Base-by-base conservation (phyloP, 2,797 vertebrate genomes). In the Galagoides demidoff region DNA sequence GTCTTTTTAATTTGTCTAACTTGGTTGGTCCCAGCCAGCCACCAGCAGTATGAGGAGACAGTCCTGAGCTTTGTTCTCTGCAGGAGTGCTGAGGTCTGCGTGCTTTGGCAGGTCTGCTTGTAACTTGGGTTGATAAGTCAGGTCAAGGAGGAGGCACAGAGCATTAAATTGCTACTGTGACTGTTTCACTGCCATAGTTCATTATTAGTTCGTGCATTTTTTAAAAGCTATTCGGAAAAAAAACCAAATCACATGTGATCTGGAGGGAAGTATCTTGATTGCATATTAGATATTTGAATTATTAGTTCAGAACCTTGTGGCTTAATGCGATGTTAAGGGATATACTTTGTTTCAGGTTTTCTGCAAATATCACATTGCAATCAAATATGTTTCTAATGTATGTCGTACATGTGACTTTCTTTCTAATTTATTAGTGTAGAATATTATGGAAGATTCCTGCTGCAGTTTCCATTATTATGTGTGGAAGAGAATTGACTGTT, bases 41-140 rank as follows among this genome's bases (percentile, higher is more conserved):
- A 5, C 39, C 7, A 57, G 97, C 78, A 64, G 0, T 81, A 90
- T 95, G 97, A 92, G 97, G 97, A 97, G 95, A 98, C 98, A 98
- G 97, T 95, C 96, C 70, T 39, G 83, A 76, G 96, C 98, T 98
- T 98, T 98, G 97, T 98, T 98, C 98, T 98, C 95, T 94, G 96
- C 70, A 49, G 89, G 85, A 95, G 71, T 76, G 94, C 97, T 98
- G 90, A 97, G 97, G 96, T 97, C 92, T 97, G 81, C 95, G 45
- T 95, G 93, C 96, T 97, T 98, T 98, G 97, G 97, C 98, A 98
- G 97, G 97, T 97, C 97, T 98, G 91, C 97, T 97, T 91, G 97
- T 97, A 98, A 98, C 98, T 97, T 73, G 64, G 88, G 94, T 96
- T 98, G 98, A 97, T 98, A 98, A 98, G 95, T 61, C 64, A 77